These are phyloP conservation scores for Rotaria socialis DNA, from an alignment of 2,888 invertebrate species.

Conservation along the genomic window DNA sequence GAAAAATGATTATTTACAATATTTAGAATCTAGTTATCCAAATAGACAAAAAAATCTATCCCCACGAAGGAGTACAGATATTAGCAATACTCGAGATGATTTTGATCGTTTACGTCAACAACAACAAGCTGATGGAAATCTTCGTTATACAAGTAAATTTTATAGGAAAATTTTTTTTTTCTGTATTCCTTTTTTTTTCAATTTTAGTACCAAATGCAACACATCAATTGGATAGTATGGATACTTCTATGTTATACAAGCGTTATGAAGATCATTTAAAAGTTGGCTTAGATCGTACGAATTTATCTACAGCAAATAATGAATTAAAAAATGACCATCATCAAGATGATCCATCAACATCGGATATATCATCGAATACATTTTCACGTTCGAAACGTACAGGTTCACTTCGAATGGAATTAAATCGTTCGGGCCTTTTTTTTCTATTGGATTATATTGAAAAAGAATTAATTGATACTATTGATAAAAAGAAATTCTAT, in stretches of 20 bases:
- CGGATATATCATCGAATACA: not conserved
- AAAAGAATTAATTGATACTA: not conserved
- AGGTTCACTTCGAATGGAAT: slow-evolving; percentile 20
- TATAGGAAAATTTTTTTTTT: not conserved
- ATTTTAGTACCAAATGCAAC: not conserved
- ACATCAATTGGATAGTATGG: not conserved
- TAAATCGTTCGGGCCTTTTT: not conserved
- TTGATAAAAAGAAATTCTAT: slow-evolving; percentile 10
- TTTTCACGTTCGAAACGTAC: not conserved
- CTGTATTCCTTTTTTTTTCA: not conserved
- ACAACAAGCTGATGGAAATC: not conserved
- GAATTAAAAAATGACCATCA: not conserved
- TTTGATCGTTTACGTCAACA: not conserved
- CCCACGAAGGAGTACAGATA: not conserved
- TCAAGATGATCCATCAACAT: not conserved
- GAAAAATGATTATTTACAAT: not conserved
- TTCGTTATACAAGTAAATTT: not conserved
- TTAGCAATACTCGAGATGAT: not conserved
- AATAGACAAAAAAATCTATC: not conserved
- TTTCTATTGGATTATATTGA: slow-evolving; percentile 13
- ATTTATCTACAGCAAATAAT: not conserved
- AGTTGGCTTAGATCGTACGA: not conserved
- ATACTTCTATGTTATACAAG: not conserved
- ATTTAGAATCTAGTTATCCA: slow-evolving; percentile 17
- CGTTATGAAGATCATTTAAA: not conserved